phyloP scores from a whole-genome alignment of 2,888 invertebrate species.

The Ophion ellenae region DNA sequence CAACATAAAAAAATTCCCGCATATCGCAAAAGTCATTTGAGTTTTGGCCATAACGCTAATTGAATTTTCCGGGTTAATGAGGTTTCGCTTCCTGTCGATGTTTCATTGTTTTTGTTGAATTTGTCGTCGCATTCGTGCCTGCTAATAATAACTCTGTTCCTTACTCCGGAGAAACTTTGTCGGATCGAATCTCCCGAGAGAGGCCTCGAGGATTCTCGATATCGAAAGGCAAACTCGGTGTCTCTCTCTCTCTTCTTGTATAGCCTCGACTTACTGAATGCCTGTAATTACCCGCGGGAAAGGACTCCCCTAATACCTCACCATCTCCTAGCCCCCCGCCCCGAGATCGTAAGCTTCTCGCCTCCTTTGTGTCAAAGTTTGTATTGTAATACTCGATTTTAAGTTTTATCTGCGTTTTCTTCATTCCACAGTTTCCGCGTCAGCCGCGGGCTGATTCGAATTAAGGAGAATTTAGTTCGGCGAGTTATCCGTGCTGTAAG shows the following conservation, averaged over 20 bases:
- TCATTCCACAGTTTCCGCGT: constrained; percentile 17
- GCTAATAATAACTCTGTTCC: constrained; percentile 48
- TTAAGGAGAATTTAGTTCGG: constrained; percentile 14
- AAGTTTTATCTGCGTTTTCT: constrained; percentile 47
- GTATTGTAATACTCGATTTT: constrained; percentile 52
- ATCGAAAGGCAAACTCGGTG: constrained; percentile 45
- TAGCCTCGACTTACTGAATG: constrained; percentile 44
- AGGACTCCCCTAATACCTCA: constrained; percentile 64
- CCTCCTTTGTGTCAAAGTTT: constrained; percentile 46
- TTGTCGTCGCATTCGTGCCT: constrained; percentile 26
- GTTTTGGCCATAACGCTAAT: constrained; percentile 65
- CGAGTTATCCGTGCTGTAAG: neutral
- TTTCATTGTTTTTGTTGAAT: constrained; percentile 60
- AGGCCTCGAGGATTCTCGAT: constrained; percentile 56
- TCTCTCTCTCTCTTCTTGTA: constrained; percentile 25
- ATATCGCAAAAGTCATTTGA: constrained; percentile 23
- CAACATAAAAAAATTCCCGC: constrained; percentile 7
- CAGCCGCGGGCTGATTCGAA: constrained; percentile 37
- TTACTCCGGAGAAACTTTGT: constrained; percentile 46
- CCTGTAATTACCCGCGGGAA: constrained; percentile 69
- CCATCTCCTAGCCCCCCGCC: neutral
- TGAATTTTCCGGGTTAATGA: constrained; percentile 71
- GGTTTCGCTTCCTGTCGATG: constrained; percentile 68
- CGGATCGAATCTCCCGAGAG: constrained; percentile 47
- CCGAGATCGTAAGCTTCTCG: constrained; percentile 38